These are phyloP conservation scores for Actinia equina DNA, from an alignment of 64 coral and sea anemone species.

Conservation along the genomic window DNA sequence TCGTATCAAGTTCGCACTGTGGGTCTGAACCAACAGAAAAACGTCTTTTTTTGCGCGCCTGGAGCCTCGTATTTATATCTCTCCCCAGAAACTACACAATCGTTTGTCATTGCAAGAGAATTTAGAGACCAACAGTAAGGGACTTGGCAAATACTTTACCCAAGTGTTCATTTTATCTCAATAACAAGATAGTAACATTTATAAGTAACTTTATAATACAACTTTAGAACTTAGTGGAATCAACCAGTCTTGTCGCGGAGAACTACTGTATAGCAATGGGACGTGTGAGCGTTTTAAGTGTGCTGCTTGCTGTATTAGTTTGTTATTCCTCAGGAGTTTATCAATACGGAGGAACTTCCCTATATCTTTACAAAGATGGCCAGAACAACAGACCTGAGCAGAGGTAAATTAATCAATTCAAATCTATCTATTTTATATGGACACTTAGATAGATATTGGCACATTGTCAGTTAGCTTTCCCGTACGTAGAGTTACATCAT, in stretches of 20 bases:
- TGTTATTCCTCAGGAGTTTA: not conserved
- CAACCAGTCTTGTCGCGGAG: not conserved
- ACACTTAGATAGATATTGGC: not conserved
- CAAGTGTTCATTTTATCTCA: not conserved
- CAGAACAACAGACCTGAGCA: not conserved
- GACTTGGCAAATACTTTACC: not conserved
- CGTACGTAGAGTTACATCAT: not conserved
- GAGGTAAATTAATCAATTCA: not conserved
- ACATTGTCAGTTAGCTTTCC: not conserved
- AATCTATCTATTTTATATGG: not conserved
- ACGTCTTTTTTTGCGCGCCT: not conserved
- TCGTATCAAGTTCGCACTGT: slow-evolving; percentile 11
- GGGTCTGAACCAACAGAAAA: not conserved
- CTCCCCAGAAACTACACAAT: not conserved
- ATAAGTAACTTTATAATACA: not conserved
- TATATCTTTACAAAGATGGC: not conserved
- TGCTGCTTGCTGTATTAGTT: not conserved
- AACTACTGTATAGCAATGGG: not conserved
- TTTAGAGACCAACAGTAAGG: not conserved
- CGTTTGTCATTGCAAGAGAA: not conserved
- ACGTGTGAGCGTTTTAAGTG: not conserved
- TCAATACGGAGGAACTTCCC: not conserved
- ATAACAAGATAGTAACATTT: not conserved
- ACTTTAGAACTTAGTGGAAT: not conserved
- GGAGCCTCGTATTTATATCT: not conserved